A percentile compares a stretch with the other conserved stretches of the same genome.
phyloP scores from a whole-genome alignment of 2,797 vertebrate species.

The Enteromius viviparus region DNA sequence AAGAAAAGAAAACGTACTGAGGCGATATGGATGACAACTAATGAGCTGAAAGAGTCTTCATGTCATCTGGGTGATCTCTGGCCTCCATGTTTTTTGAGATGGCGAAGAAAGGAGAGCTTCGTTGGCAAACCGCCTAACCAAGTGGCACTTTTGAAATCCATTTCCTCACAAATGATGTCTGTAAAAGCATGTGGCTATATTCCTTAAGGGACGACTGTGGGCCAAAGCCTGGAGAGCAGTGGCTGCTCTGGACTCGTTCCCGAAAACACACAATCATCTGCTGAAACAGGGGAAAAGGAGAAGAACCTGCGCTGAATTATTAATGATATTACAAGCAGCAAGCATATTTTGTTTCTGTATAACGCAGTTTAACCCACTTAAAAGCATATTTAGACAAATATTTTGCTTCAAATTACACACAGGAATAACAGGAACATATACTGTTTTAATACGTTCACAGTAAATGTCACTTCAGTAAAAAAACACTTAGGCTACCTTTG shows the following conservation, averaged over 20 bases:
- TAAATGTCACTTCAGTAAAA: background rate
- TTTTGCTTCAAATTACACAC: background rate
- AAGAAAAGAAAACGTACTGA: background rate
- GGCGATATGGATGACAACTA: background rate
- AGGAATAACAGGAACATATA: background rate
- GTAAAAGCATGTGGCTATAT: slow-evolving; percentile 44
- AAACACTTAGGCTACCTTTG: background rate
- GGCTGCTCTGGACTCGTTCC: slow-evolving; percentile 56
- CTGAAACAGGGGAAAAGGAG: slow-evolving; percentile 43
- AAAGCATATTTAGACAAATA: slow-evolving; percentile 19
- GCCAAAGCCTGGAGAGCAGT: slow-evolving; percentile 44
- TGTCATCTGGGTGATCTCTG: background rate
- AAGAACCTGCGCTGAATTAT: slow-evolving; percentile 57
- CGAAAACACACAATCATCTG: slow-evolving; percentile 60
- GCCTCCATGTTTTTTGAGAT: background rate
- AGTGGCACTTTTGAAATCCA: slow-evolving; percentile 36
- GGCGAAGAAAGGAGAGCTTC: slow-evolving; percentile 10
- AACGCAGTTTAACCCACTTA: background rate
- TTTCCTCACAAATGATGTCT: slow-evolving; percentile 46
- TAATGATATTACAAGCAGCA: slow-evolving; percentile 51
- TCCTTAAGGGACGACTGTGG: slow-evolving; percentile 56
- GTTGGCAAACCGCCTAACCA: background rate
- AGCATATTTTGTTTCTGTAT: slow-evolving; percentile 37
- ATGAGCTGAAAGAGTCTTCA: background rate
- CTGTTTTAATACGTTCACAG: background rate